These are phyloP conservation scores for Erebia epiphron DNA, from an alignment of 2,888 invertebrate species.

Conservation along the genomic window DNA sequence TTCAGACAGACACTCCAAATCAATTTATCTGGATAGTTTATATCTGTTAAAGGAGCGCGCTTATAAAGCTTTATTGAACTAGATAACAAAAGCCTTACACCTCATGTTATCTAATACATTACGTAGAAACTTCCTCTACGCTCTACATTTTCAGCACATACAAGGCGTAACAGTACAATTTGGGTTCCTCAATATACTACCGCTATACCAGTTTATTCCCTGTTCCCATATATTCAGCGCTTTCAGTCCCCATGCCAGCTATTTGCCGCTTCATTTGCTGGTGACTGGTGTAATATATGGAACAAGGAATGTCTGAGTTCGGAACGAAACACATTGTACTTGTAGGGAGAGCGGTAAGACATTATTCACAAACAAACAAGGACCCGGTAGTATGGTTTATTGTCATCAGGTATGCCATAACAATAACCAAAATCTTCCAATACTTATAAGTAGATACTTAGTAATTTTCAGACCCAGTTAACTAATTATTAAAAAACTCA, in stretches of 20 bases:
- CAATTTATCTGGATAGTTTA: background rate
- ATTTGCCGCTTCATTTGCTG: slow-evolving; percentile 45
- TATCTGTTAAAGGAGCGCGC: background rate
- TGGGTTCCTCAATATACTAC: slow-evolving; percentile 21
- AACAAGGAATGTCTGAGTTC: slow-evolving; percentile 29
- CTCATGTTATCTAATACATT: background rate
- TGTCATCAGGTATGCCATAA: too few relatives aligned
- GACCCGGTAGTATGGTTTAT: too few relatives aligned
- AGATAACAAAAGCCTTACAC: background rate
- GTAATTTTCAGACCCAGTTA: too few relatives aligned
- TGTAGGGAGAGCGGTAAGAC: slow-evolving; percentile 12
- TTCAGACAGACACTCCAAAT: too few relatives aligned
- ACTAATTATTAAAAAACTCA: too few relatives aligned
- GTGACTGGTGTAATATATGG: slow-evolving; percentile 41
- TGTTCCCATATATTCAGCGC: slow-evolving; percentile 37
- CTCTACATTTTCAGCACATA: slow-evolving; percentile 6
- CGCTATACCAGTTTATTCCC: slow-evolving; percentile 28
- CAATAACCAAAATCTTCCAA: too few relatives aligned
- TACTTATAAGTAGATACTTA: too few relatives aligned
- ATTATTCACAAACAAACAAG: slow-evolving; percentile 17
- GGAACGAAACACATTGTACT: slow-evolving; percentile 24
- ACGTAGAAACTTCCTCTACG: background rate
- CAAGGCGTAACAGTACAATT: slow-evolving; percentile 18
- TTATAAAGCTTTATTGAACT: background rate
- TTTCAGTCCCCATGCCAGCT: slow-evolving; percentile 40